Base-by-base conservation (phyloP, 2,797 vertebrate genomes). In the Pantherophis alleghaniensis region DNA sequence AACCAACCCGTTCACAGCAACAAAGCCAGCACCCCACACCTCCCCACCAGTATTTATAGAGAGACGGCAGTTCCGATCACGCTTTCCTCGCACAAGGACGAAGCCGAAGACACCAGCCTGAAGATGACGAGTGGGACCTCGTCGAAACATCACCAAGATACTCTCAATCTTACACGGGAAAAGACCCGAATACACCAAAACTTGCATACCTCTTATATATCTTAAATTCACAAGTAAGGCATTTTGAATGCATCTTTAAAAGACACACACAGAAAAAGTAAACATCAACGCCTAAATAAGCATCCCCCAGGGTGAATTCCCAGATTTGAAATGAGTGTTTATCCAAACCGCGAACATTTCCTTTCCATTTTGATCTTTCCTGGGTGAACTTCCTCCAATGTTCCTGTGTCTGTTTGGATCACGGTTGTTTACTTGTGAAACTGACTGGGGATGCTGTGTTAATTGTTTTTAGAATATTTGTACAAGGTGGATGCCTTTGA, bases 401-500 rank as follows among this genome's bases (percentile, higher is more conserved):
- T 86, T 22, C 28, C 53, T 88, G 2, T 87, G 90, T 47, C 91
- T 24, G 26, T 59, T 7, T 93, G n/a, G 28, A 89, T 91, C n/a
- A 91, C 7, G 56, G 18, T 87, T 61, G 90, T 94, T 92, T 92
- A 57, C 61, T 88, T 86, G 56, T 24, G 13, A 13, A 55, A 93
- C 74, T 63, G 89, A 26, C 51, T 83, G 74, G 74, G 74, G 74
- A 53, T 56, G 83, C 53, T 88, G 66, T 90, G 88, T 91, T 88
- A 89, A 66, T 91, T 92, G 11, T 28, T 66, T 90, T 93, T 86
- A 28, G 60, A 28, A 63, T 32, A 28, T 94, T 95, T 47, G 94
- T 86, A 56, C 61, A 92, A 87, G 10, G 66, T 47, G 90, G 63
- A 74, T 47, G 89, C 6, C 47, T 93, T 90, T 94, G 37, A 96